Percentiles rank a stretch among this genome's conserved stretches.
phyloP scores from a whole-genome alignment of 2,113 vertebrate genomes.

The Corynorhinus townsendii region DNA sequence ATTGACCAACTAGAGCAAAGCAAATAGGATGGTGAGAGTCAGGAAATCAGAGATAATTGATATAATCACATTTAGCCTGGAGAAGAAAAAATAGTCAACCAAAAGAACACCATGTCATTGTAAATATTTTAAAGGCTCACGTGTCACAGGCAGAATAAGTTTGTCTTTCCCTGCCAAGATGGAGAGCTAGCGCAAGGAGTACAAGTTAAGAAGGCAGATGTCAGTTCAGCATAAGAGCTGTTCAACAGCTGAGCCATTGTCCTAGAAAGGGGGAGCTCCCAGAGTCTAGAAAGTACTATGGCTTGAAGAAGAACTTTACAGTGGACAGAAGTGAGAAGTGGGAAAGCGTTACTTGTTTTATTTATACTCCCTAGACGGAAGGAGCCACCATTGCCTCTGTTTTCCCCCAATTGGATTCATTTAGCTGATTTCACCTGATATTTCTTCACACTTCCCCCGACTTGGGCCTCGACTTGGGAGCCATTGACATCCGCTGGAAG shows the following conservation, averaged over 20 bases:
- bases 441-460: neutral
- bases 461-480: neutral
- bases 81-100: conserved; percentile 26
- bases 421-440: neutral
- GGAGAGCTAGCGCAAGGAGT: neutral
- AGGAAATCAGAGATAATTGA: conserved; percentile 20
- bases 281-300: neutral
- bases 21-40: neutral
- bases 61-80: neutral
- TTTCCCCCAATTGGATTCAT: neutral
- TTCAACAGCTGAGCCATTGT: neutral
- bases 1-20: conserved; percentile 28
- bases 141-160: conserved; percentile 22
- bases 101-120: neutral
- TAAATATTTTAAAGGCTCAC: conserved; percentile 26
- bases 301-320: neutral
- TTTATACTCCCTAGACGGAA: neutral
- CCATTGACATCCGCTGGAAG: neutral
- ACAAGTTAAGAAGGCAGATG: neutral
- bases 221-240: neutral
- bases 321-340: neutral
- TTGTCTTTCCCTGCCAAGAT: conserved; percentile 16
- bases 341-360: neutral
- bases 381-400: neutral
- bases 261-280: neutral